Base-by-base conservation (phyloP, 2,113 vertebrate genomes). In the Apteryx mantelli region DNA sequence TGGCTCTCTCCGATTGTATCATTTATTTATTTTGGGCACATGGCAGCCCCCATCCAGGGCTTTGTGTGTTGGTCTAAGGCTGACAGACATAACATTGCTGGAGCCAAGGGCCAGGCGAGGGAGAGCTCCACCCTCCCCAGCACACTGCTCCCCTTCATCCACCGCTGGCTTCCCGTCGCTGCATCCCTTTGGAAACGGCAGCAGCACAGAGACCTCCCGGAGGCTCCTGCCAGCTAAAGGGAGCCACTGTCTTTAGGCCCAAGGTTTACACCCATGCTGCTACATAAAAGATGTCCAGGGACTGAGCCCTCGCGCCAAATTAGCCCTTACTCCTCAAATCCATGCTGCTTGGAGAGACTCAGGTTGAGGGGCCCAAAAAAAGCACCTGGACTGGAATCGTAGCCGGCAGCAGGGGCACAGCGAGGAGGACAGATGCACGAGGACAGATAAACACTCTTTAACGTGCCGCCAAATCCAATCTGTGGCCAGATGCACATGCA, bases 161-260 rank as follows among this genome's bases (percentile, higher is more conserved):
- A 38, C 36, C 36, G 36, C 36, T 38, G 8, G 42, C 32, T 36
- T 58, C 36, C 20, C 1, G 0, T 11, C 44, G 10, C 44, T 28
- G 11, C 9, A 24, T 70, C 32, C 44, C 19, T 13, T 26, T 11
- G 17, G 32, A 11, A 34, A 18, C 30, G 30, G 32, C 56, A 11
- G 0, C 2, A 1, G 66, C 60, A 63, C 25, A 1, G 1, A 74
- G 38, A 85, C 9, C 24, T 25, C 6, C 28, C 40, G 8, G 36
- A 46, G 13, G 15, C 5, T 70, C 63, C 34, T 19, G 22, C 7
- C 22, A 50, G 30, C 13, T 18, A 25, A 56, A 91, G 30, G 50
- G 24, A 66, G 28, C 40, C 36, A 8, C 26, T 53, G 52, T 34
- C 58, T 48, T 66, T 71, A 66, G n/a, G 32, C 11, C 17, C 18